These are phyloP conservation scores for Drosophila nasuta DNA, from an alignment of 1,140 invertebrate genomes.

Conservation along the genomic window DNA sequence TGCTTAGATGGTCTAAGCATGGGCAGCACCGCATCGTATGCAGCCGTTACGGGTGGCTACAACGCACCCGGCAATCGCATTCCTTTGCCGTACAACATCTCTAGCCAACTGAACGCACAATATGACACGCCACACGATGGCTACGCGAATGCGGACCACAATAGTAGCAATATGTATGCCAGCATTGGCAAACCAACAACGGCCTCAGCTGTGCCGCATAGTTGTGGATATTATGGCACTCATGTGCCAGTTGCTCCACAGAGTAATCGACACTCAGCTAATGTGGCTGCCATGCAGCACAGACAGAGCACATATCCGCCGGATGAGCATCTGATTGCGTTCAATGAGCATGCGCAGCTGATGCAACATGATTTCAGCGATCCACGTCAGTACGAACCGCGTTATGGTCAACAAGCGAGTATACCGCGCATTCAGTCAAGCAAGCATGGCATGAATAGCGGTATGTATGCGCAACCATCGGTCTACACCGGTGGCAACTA, in stretches of 20 bases:
- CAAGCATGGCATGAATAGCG: slow-evolving; percentile 32
- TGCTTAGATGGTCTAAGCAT: slow-evolving; percentile 74
- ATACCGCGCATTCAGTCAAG: background rate
- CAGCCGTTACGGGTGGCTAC: slow-evolving; percentile 73
- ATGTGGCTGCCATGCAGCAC: slow-evolving; percentile 60
- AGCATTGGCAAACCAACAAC: slow-evolving; percentile 55
- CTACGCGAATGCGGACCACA: slow-evolving; percentile 54
- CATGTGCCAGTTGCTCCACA: slow-evolving; percentile 2
- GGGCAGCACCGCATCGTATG: slow-evolving; percentile 76
- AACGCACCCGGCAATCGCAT: slow-evolving; percentile 82
- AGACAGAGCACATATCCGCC: slow-evolving; percentile 76
- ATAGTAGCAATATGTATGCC: slow-evolving; percentile 52
- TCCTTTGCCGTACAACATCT: slow-evolving; percentile 83
- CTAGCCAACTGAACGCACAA: slow-evolving; percentile 73
- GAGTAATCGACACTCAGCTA: background rate
- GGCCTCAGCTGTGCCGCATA: slow-evolving; percentile 31
- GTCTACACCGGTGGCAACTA: slow-evolving; percentile 37
- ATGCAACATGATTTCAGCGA: slow-evolving; percentile 75
- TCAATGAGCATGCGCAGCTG: slow-evolving; percentile 87
- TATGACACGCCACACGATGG: slow-evolving; percentile 64
- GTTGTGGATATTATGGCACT: slow-evolving; percentile 60
- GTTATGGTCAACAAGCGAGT: slow-evolving; percentile 30
- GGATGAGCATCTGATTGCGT: slow-evolving; percentile 89
- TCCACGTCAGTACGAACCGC: slow-evolving; percentile 53
- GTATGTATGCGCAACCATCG: slow-evolving; percentile 33